phyloP scores from a whole-genome alignment of 2,888 invertebrate species.

The Drosophila vallismaia region DNA sequence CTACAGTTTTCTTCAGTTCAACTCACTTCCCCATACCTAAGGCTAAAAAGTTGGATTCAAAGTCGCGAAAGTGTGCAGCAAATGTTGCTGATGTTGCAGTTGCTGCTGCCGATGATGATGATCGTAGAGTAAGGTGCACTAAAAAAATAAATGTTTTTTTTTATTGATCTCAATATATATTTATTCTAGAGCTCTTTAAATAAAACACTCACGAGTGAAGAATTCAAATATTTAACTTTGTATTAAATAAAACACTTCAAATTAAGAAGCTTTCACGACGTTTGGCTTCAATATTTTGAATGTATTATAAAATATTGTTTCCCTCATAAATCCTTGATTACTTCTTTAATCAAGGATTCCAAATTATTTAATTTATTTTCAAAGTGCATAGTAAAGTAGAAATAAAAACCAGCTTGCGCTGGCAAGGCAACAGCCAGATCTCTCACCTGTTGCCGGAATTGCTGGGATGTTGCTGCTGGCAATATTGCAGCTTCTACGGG shows the following conservation, averaged over 20 bases:
- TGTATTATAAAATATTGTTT: too few relatives aligned
- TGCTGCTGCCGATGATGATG: slow-evolving; percentile 63
- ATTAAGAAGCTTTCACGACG: too few relatives aligned
- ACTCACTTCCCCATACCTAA: slow-evolving; percentile 33
- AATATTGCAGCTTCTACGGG: slow-evolving; percentile 56
- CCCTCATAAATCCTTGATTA: too few relatives aligned
- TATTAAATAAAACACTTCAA: too few relatives aligned
- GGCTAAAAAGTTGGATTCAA: slow-evolving; percentile 37
- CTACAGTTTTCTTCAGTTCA: slow-evolving; percentile 53
- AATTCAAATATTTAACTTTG: too few relatives aligned
- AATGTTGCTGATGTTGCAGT: slow-evolving; percentile 59
- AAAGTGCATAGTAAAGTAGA: slow-evolving; percentile 26
- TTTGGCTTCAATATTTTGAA: too few relatives aligned
- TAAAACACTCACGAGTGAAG: too few relatives aligned
- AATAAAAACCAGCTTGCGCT: slow-evolving; percentile 73
- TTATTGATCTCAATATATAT: too few relatives aligned
- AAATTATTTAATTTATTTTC: neutral
- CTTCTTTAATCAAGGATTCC: too few relatives aligned
- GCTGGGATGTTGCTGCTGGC: slow-evolving; percentile 45
- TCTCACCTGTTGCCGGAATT: slow-evolving; percentile 67
- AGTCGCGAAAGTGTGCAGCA: slow-evolving; percentile 57
- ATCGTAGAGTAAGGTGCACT: slow-evolving; percentile 56
- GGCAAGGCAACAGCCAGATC: slow-evolving; percentile 62
- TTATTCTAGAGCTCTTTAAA: too few relatives aligned
- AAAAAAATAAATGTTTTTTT: too few relatives aligned